Percentiles rank a stretch among this genome's conserved stretches.
Evolutionary conservation across 64 coral and sea anemone genomes (phyloP).

Genomic region (Hydrozoanthus tunicans): DNA sequence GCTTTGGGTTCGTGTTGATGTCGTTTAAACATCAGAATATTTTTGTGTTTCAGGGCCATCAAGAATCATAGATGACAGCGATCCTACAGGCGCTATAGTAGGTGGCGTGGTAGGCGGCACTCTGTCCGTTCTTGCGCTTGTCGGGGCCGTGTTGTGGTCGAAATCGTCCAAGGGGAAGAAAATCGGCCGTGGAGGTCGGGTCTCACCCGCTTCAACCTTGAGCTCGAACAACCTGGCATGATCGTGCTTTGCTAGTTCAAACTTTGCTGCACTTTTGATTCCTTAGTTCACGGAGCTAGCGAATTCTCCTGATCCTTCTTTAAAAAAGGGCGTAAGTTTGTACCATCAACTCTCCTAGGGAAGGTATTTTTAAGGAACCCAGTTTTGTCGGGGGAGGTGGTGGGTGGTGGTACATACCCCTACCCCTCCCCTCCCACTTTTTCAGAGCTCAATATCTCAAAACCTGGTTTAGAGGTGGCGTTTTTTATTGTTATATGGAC

Average conservation of each 20-base stretch:
- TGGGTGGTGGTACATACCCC: no score
- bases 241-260: neutral
- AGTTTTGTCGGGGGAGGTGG: no score
- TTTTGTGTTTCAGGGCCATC: neutral
- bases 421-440: no score
- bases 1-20: no score
- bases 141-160: slow-evolving; percentile 9
- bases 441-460: no score
- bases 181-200: slow-evolving; percentile 7
- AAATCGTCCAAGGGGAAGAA: slow-evolving; percentile 24
- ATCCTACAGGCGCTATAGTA: slow-evolving; percentile 34
- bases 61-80: slow-evolving; percentile 9
- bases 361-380: no score
- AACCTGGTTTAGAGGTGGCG: no score
- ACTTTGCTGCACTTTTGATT: neutral
- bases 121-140: neutral
- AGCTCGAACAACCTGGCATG: neutral
- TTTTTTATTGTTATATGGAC: no score
- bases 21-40: neutral
- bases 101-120: slow-evolving; percentile 37
- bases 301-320: neutral
- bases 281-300: neutral
- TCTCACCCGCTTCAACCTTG: neutral
- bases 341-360: no score
- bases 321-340: no score